These are phyloP conservation scores for Euwallacea fornicatus DNA, from an alignment of 1,140 invertebrate species.

Conservation along the genomic window DNA sequence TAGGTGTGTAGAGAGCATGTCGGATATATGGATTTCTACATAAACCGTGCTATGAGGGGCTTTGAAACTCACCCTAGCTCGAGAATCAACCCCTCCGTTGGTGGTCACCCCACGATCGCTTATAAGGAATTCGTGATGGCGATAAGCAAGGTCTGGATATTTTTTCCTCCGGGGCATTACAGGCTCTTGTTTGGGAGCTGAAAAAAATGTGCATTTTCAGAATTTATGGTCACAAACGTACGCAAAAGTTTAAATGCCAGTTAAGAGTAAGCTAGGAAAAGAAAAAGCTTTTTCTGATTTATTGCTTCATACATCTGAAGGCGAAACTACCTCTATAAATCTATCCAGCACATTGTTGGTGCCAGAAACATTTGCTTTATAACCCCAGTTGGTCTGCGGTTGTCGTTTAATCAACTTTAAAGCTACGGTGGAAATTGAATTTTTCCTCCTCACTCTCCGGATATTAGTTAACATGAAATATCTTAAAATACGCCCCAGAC, in stretches of 20 bases:
- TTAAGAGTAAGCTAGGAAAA: neutral
- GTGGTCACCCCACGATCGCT: constrained; percentile 58
- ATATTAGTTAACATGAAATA: neutral
- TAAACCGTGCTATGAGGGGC: constrained; percentile 27
- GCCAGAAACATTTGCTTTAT: constrained; percentile 8
- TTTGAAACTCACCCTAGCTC: constrained; percentile 59
- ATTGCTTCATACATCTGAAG: neutral
- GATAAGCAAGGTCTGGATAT: constrained; percentile 82
- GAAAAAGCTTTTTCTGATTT: neutral
- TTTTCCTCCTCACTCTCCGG: neutral
- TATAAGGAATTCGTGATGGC: constrained; percentile 77
- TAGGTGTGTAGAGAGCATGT: constrained; percentile 5
- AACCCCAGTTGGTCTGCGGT: constrained; percentile 9
- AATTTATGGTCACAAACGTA: neutral
- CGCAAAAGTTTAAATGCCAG: neutral
- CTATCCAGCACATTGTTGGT: constrained; percentile 9
- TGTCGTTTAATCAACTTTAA: constrained; percentile 10
- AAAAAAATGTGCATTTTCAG: constrained; percentile 34
- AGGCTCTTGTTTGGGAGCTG: constrained; percentile 70
- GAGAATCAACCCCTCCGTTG: constrained; percentile 53
- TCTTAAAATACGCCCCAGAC: too few relatives aligned
- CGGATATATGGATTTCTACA: constrained; percentile 27
- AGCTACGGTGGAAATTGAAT: constrained; percentile 3
- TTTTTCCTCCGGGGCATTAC: constrained; percentile 83
- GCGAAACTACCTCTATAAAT: constrained; percentile 14